Evolutionary conservation across 2,797 vertebrate genomes (phyloP), one percentile per base, ranked within the genome.

Genomic region (Liparis tanakae): DNA sequence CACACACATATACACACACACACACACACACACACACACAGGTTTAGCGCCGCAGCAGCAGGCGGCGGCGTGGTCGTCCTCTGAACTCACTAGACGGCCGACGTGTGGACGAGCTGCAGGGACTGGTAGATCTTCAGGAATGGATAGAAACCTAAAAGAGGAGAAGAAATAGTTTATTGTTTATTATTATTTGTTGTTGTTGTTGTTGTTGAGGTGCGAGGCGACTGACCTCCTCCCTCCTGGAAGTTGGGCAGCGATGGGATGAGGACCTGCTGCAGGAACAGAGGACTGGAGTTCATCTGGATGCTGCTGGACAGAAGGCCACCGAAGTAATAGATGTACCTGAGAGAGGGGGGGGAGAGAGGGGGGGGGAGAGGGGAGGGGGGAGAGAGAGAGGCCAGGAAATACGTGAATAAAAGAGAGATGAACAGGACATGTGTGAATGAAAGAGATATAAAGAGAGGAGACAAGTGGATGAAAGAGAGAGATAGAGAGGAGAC

Each of bases 111-210:
- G 4, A 98, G 91, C 87, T 97, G 95, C 76, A 98, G 93, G 63
- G 96, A 96, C 88, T 98, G 97, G 85, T 98, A 98, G 85, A 98
- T 96, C 93, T 98, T 98, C 87, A 98, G 90, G 82, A 98, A 97
- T 25, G 96, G 96, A 82, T 93, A 94, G 87, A 95, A 98, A 82
- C 94, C 97, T 97, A 18, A 79, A 62, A 70, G 1, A 56, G 4
- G 62, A 6, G 39, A 72, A 39, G 54, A 43, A 76, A 48, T 7
- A 70, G 1, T 74, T 30, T 30, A 30, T 30, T 30, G 25, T 30
- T 30, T 30, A 30, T 30, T 30, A 30, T 30, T 30, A 30, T 30
- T 30, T 2, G 2, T 30, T 30, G 3, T 30, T n/a, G n/a, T n/a
- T n/a, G n/a, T 30, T 30, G 25, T 30, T 30, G 25, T 30, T 30